These are phyloP conservation scores for Nothobranchius kuhntae DNA, from an alignment of 2,113 vertebrate species.

Conservation along the genomic window DNA sequence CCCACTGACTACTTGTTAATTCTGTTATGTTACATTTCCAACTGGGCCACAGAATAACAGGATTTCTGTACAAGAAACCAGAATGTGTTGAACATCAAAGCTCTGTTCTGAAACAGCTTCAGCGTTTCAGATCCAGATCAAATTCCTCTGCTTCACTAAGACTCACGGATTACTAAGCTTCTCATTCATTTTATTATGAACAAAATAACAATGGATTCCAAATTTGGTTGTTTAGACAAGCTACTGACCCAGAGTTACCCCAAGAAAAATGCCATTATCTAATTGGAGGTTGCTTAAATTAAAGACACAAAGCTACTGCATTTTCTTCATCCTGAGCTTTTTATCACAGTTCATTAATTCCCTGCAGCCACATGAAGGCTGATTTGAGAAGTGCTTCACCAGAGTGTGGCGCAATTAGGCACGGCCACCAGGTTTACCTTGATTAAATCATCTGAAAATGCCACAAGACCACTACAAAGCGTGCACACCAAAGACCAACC, in stretches of 20 bases:
- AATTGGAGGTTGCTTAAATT: background rate
- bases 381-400: constrained; percentile 15
- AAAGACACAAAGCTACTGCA: background rate
- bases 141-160: no score
- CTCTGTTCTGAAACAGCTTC: no score
- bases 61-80: background rate
- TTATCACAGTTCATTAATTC: constrained; percentile 15
- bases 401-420: constrained; percentile 23
- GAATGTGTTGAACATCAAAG: no score
- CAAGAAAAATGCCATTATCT: background rate
- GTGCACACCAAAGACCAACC: background rate
- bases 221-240: no score
- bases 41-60: constrained; percentile 5
- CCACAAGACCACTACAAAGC: constrained; percentile 2
- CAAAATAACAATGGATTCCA: background rate
- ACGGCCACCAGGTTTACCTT: constrained; percentile 19
- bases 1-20: constrained; percentile 39
- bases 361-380: constrained; percentile 6
- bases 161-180: no score
- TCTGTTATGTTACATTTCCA: constrained; percentile 22
- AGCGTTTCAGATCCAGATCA: no score
- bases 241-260: no score
- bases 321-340: background rate
- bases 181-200: background rate
- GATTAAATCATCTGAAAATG: constrained; percentile 19